Evolutionary conservation across 2,888 invertebrate genomes (phyloP), one percentile per base, ranked within the genome.

Genomic region (Panzeria rudis): DNA sequence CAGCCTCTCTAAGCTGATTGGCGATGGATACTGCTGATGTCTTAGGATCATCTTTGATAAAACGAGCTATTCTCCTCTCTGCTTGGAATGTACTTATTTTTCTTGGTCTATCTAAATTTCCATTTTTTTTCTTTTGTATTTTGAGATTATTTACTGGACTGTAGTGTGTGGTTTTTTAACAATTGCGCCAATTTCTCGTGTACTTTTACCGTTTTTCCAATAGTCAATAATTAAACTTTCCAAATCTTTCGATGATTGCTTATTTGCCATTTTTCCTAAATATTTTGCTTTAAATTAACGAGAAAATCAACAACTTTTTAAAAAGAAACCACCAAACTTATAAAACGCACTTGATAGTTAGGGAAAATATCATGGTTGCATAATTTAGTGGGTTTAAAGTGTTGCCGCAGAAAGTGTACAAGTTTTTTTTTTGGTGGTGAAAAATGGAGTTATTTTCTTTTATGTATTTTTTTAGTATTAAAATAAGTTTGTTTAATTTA

Each of bases 251-350:
- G 44, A n/a, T n/a, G n/a, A n/a, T n/a, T n/a, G n/a, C n/a, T n/a
- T n/a, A n/a, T n/a, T n/a, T n/a, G n/a, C n/a, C n/a, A n/a, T n/a
- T n/a, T n/a, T n/a, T n/a, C n/a, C 5, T 44, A 3, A 44, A 44
- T 15, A 44, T n/a, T 44, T 44, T 44, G 44, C n/a, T 44, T 44
- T 44, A 44, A 44, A 44, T 44, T 44, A 44, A 44, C n/a, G 44
- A 44, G 3, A 44, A 44, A 44, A 44, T 44, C 3, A 1, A 15
- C 2, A 15, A 44, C 3, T 44, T 44, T 44, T 44, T 44, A 44
- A 44, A 1, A 44, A 44, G 5, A 44, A 13, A 44, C n/a, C n/a
- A 44, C 44, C 13, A 2, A 44, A 44, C n/a, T 44, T 44, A 15
- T 44, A 15, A 44, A 44, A 44, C 5, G 44, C n/a, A 44, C 5